phyloP scores from a whole-genome alignment of 2,888 invertebrate genomes.

The Spatulosminthurus flaviceps region DNA sequence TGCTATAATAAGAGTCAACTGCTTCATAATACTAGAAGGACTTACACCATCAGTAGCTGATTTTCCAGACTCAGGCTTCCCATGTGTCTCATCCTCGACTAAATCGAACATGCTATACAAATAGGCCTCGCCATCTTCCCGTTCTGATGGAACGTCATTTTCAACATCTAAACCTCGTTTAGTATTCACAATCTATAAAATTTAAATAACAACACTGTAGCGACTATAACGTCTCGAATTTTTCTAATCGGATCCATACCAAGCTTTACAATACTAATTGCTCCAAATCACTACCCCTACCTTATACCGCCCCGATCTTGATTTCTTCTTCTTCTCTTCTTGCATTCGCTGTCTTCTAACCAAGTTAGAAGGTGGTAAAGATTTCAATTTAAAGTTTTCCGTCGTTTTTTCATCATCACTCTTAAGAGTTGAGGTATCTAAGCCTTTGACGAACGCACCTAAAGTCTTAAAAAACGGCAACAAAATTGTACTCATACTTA shows the following conservation, averaged over 20 bases:
- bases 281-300: too few relatives aligned
- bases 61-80: neutral
- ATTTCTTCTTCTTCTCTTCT: neutral
- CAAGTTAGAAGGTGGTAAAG: neutral
- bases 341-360: neutral
- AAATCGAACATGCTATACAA: constrained; percentile 34
- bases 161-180: constrained; percentile 7
- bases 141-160: neutral
- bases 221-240: neutral
- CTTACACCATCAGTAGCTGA: neutral
- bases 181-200: constrained; percentile 23
- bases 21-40: too few relatives aligned
- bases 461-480: neutral
- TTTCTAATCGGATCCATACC: neutral
- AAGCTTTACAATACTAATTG: too few relatives aligned
- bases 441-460: neutral
- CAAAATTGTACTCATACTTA: neutral
- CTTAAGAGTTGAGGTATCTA: neutral
- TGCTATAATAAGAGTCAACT: too few relatives aligned
- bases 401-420: neutral
- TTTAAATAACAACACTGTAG: neutral
- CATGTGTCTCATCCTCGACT: neutral
- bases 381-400: neutral
- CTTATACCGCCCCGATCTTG: neutral
- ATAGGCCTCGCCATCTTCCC: neutral